Percentiles rank a stretch among this genome's conserved stretches.
Evolutionary conservation across 1,140 invertebrate genomes (phyloP).

Genomic region (Rhopalosiphum padi): DNA sequence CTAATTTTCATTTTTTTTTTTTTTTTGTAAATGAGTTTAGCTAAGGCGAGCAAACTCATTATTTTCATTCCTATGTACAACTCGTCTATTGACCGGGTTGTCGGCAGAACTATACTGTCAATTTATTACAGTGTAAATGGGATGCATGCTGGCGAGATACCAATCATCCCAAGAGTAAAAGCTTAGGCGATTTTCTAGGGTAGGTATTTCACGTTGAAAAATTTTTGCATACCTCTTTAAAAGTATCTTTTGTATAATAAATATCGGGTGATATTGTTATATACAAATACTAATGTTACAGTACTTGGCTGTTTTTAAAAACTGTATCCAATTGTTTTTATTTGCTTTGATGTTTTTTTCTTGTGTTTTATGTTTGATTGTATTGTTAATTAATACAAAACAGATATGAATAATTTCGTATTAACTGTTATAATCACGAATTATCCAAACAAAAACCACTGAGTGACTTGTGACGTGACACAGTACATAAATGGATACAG

Average conservation of each 20-base stretch:
- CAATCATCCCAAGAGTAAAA: neutral
- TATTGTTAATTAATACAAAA: neutral
- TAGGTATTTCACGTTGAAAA: neutral
- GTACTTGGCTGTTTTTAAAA: neutral
- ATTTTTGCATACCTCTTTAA: neutral
- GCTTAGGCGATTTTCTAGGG: neutral
- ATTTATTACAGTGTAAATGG: neutral
- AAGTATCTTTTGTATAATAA: neutral
- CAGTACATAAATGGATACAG: neutral
- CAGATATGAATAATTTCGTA: neutral
- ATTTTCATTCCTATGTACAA: neutral
- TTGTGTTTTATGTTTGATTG: neutral
- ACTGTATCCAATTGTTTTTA: neutral
- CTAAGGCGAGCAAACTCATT: neutral
- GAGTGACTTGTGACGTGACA: neutral
- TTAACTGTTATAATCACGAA: neutral
- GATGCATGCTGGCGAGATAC: neutral
- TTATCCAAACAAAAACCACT: neutral
- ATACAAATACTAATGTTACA: neutral
- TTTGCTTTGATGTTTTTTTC: neutral
- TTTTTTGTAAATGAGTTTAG: neutral
- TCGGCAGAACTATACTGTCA: neutral
- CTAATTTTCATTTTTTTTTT: constrained; percentile 3
- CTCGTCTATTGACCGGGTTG: neutral
- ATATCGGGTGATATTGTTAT: neutral